Evolutionary conservation across 1,140 invertebrate species (phyloP).

Genomic region (Drosophila willistoni): DNA sequence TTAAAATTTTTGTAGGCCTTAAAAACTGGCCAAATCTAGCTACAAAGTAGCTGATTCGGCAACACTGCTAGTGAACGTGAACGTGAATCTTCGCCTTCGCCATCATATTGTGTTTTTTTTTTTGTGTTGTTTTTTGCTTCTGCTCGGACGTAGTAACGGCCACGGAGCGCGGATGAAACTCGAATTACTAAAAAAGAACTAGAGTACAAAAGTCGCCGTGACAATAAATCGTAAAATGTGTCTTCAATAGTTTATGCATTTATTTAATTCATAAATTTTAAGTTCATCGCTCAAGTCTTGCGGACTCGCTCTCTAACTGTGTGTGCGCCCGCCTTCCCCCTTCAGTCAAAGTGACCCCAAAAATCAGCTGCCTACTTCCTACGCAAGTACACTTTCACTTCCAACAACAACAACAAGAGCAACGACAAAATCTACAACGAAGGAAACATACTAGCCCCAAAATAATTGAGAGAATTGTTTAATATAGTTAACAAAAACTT

Average conservation of each 20-base stretch:
- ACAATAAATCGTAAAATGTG: conserved; percentile 62
- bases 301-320: conserved; percentile 10
- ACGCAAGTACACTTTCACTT: conserved; percentile 69
- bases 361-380: conserved; percentile 41
- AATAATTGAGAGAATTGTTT: conserved; percentile 58
- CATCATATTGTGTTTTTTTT: conserved; percentile 11
- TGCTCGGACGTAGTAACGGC: conserved; percentile 77
- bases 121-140: conserved; percentile 28
- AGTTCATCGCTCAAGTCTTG: conserved; percentile 26
- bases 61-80: no score
- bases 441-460: conserved; percentile 7
- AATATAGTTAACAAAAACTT: conserved; percentile 50
- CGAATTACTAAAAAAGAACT: conserved; percentile 22
- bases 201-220: conserved; percentile 66
- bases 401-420: conserved; percentile 4
- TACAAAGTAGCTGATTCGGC: no score
- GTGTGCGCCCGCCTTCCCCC: no score
- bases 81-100: no score
- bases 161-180: conserved; percentile 46
- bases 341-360: conserved; percentile 53
- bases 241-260: conserved; percentile 59
- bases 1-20: no score
- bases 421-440: conserved; percentile 33
- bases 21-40: no score
- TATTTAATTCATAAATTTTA: conserved; percentile 61